Conservation (phyloP, 2,888 invertebrate species). For the Ichneumoninae sp. region DNA sequence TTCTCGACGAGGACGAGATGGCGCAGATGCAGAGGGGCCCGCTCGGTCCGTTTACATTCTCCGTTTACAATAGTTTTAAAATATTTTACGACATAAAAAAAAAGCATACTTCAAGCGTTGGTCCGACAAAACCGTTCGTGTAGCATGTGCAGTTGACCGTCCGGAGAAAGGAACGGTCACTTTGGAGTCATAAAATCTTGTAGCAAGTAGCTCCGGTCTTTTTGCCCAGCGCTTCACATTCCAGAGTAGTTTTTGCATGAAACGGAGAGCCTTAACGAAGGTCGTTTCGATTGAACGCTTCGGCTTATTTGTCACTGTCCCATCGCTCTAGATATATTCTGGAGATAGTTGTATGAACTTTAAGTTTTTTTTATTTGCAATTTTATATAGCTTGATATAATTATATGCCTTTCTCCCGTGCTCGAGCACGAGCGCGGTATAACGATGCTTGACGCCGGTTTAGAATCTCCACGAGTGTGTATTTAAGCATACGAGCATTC, state of each 20-base stretch:
- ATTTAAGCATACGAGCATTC: constrained; percentile 9
- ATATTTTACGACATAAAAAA: background rate
- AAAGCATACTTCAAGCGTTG: background rate
- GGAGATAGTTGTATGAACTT: background rate
- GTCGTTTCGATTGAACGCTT: background rate
- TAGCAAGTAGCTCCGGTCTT: background rate
- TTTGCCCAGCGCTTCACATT: constrained; percentile 1
- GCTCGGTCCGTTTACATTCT: constrained; percentile 68
- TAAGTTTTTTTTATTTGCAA: background rate
- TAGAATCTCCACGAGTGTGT: constrained; percentile 3
- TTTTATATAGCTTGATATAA: constrained; percentile 2
- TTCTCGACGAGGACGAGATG: constrained; percentile 81
- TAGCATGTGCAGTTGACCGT: background rate
- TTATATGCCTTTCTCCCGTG: constrained; percentile 17
- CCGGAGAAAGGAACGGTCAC: constrained; percentile 4
- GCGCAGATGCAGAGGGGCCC: constrained; percentile 71
- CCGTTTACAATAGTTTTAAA: background rate
- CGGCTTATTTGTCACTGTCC: background rate
- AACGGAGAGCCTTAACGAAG: background rate
- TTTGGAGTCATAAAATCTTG: constrained; percentile 10
- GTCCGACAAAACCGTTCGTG: constrained; percentile 9
- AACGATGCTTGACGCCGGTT: constrained; percentile 2
- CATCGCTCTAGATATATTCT: background rate
- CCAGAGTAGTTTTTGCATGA: background rate
- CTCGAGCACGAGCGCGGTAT: background rate